Base-by-base conservation (phyloP, 1,140 invertebrate genomes). In the Oedothorax gibbosus region DNA sequence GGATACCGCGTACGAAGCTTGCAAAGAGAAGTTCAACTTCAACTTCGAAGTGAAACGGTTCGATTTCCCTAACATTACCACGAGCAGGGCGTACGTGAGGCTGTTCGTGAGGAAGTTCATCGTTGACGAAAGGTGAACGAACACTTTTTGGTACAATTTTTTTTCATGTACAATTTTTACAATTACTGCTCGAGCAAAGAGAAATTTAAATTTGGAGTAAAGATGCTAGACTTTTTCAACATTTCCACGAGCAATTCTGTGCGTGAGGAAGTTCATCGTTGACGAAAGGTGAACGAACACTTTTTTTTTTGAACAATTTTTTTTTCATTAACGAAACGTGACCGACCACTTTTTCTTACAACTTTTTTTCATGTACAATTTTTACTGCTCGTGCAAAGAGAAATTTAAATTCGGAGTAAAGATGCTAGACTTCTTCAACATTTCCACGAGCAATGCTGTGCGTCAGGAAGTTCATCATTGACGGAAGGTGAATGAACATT, bases 21-120 rank as follows among this genome's bases (percentile, higher is more conserved):
- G 10, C 11, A 79, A 79, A 8, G 65, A 68, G 10, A 68, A 56
- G 50, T 79, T 79, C n/a, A 20, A 79, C 10, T 79, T 79, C 14
- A 35, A 79, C 21, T 79, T 68, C 49, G 50, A 79, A 56, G 77
- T 79, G 8, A 11, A 79, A 56, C 66, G 77, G 35, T 79, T 79
- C 49, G 77, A 18, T 1, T 79, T 15, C 35, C 50, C 62, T 6
- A 79, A 79, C 53, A 66, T 79, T n/a, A 79, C 77, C 0, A 20
- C 77, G 11, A 54, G 77, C 20, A 53, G 53, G 68, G 77, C 77
- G 20, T 49, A 50, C 53, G 64, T 79, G 6, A 62, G 77, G 68
- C 62, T 68, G 10, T 79, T 15, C n/a, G 65, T 56, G 7, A 53
- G 53, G 18, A 79, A 79, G 53, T 68, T 65, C 15, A 18, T 77